Evolutionary conservation across 2,888 invertebrate species (phyloP).

Genomic region (Halictus quadricinctus): DNA sequence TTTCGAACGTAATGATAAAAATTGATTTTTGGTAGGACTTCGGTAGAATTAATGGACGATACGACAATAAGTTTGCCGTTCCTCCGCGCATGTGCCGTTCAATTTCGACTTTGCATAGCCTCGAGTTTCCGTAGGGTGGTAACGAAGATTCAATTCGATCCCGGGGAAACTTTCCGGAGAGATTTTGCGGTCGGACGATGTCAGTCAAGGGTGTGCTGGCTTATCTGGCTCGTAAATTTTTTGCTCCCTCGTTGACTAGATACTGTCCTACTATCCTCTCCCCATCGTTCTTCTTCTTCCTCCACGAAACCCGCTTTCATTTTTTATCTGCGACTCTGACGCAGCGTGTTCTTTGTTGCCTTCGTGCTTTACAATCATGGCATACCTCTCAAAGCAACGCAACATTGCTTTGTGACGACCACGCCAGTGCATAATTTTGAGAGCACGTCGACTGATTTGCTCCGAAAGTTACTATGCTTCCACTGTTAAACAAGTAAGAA

Average conservation of each 20-base stretch:
- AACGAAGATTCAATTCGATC: conserved; percentile 43
- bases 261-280: conserved; percentile 20
- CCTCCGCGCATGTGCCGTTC: background rate
- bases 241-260: conserved; percentile 47
- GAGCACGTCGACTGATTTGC: background rate
- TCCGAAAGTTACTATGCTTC: no score
- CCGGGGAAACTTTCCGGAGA: conserved; percentile 22
- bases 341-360: background rate
- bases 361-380: background rate
- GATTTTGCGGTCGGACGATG: conserved; percentile 31
- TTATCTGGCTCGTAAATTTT: conserved; percentile 59
- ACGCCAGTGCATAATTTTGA: background rate
- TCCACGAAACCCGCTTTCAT: conserved; percentile 5
- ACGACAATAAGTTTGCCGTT: no score
- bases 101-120: background rate
- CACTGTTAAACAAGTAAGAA: background rate
- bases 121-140: background rate
- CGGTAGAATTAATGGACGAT: background rate
- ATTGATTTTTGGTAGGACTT: background rate
- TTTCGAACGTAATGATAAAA: background rate
- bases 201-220: conserved; percentile 15
- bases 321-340: background rate
- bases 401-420: background rate
- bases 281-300: background rate
- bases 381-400: background rate